Conservation (phyloP, 2,797 vertebrate genomes). For the Huso huso region DNA sequence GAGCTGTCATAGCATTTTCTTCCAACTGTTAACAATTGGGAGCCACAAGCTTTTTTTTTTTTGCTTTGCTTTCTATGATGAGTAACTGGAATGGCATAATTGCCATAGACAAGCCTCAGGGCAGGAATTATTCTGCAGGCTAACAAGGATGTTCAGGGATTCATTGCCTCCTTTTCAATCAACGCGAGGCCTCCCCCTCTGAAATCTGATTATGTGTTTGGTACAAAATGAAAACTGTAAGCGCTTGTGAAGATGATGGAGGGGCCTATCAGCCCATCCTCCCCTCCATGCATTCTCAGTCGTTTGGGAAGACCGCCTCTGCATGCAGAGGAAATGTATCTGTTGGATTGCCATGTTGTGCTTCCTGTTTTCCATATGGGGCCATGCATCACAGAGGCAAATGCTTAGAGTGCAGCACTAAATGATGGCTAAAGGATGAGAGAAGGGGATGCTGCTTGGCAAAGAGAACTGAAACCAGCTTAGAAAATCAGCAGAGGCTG, state of each 20-base stretch:
- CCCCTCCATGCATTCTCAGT: constrained; percentile 2
- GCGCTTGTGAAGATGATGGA: constrained; percentile 10
- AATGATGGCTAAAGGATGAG: background rate
- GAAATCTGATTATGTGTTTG: constrained; percentile 14
- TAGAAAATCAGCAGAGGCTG: background rate
- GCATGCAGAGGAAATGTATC: constrained; percentile 5
- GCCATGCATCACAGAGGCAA: constrained; percentile 8
- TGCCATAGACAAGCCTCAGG: constrained; percentile 19
- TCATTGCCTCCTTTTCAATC: constrained; percentile 6
- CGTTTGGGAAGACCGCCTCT: background rate
- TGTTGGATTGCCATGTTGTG: constrained; percentile 8
- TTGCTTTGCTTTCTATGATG: constrained; percentile 12
- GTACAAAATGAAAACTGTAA: constrained; percentile 15
- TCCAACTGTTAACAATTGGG: background rate
- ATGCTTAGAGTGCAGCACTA: background rate
- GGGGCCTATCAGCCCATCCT: background rate
- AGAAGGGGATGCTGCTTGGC: background rate
- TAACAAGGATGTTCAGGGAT: constrained; percentile 15
- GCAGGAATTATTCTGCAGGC: constrained; percentile 24
- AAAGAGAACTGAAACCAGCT: background rate
- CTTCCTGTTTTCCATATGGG: constrained; percentile 10
- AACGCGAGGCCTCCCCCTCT: background rate
- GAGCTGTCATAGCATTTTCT: background rate
- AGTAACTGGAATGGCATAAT: constrained; percentile 23
- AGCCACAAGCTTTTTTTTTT: constrained; percentile 8